A percentile compares a stretch with the other conserved stretches of the same genome.
Conservation (phyloP, 2,888 invertebrate genomes). For the Spatulosminthurus flaviceps region DNA sequence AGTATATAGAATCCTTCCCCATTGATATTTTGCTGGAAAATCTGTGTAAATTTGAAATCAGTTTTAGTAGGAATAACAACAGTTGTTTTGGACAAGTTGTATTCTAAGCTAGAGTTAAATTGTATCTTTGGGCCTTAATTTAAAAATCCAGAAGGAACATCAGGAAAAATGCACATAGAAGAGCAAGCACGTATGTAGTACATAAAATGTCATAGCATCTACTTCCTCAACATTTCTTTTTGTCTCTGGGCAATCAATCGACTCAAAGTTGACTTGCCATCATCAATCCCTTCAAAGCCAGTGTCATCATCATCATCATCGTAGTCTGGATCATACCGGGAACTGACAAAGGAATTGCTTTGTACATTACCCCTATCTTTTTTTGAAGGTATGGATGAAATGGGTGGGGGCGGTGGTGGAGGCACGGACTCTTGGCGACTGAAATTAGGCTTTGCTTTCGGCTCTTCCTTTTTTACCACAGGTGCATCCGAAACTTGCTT, state of each 20-base stretch:
- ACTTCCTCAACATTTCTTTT: slow-evolving; percentile 56
- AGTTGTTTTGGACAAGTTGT: too few relatives aligned
- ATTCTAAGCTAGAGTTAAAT: too few relatives aligned
- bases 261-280: slow-evolving; percentile 58
- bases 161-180: too few relatives aligned
- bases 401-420: slow-evolving; percentile 40
- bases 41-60: too few relatives aligned
- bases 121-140: too few relatives aligned
- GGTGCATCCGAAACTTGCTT: not conserved
- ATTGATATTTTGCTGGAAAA: too few relatives aligned
- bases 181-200: too few relatives aligned
- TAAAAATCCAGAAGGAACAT: too few relatives aligned
- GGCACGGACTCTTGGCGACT: slow-evolving; percentile 1
- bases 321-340: slow-evolving; percentile 27
- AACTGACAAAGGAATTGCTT: slow-evolving; percentile 27
- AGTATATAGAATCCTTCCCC: too few relatives aligned
- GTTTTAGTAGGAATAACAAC: too few relatives aligned
- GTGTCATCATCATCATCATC: slow-evolving; percentile 40
- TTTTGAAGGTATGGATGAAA: slow-evolving; percentile 20
- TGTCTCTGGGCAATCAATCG: slow-evolving; percentile 56
- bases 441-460: not conserved
- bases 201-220: not conserved
- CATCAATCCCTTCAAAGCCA: slow-evolving; percentile 49
- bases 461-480: not conserved
- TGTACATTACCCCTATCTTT: not conserved